Conservation (phyloP, 1,140 invertebrate species). For the Lysiphlebus fabarum region DNA sequence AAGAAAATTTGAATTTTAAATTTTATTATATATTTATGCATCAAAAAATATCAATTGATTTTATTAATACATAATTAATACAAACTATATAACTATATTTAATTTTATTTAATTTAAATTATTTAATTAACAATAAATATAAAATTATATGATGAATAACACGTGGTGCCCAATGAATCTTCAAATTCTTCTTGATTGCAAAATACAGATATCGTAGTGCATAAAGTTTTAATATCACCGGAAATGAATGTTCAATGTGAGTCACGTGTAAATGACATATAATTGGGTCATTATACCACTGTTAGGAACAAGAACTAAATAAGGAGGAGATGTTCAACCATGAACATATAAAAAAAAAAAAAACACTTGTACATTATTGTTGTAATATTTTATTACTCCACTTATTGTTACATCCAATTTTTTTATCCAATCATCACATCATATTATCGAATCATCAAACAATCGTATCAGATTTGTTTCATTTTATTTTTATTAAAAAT, state of each 20-base stretch:
- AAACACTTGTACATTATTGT: neutral
- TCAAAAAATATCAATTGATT: too few relatives aligned
- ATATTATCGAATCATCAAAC: slow-evolving; percentile 13
- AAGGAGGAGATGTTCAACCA: slow-evolving; percentile 14
- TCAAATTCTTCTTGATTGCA: too few relatives aligned
- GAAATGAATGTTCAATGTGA: slow-evolving; percentile 41
- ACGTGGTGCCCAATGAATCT: too few relatives aligned
- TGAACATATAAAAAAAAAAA: slow-evolving; percentile 22
- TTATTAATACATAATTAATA: too few relatives aligned
- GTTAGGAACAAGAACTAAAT: slow-evolving; percentile 26
- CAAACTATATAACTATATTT: too few relatives aligned
- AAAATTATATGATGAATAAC: too few relatives aligned
- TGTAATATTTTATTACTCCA: slow-evolving; percentile 20
- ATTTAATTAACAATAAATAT: too few relatives aligned
- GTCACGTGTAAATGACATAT: slow-evolving; percentile 45
- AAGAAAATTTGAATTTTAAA: too few relatives aligned
- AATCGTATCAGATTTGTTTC: neutral
- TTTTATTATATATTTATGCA: too few relatives aligned
- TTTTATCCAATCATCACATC: slow-evolving; percentile 12
- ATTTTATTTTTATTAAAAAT: slow-evolving; percentile 2
- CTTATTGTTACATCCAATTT: slow-evolving; percentile 24
- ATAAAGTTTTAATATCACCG: slow-evolving; percentile 27
- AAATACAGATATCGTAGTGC: too few relatives aligned
- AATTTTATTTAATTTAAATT: too few relatives aligned
- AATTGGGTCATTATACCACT: slow-evolving; percentile 45